Base-by-base conservation (phyloP, 2,113 vertebrate genomes). In the Solea senegalensis region DNA sequence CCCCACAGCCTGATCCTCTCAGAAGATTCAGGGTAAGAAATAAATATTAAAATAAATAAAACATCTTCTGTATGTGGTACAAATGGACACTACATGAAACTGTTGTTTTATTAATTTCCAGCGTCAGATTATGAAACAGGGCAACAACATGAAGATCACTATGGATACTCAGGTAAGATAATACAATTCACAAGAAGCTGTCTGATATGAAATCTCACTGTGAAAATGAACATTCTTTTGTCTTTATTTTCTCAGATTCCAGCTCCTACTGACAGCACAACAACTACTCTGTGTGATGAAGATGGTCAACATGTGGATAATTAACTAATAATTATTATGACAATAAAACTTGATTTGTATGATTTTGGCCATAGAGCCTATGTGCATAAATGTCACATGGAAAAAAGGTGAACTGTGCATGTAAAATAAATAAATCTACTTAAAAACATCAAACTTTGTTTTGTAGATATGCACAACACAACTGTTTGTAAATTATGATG, bases 1-100 rank as follows among this genome's bases (percentile, higher is more conserved):
- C 80, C 16, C 21, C 15, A 53, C 88, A 86, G 80, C 56, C 65
- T 16, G 74, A 86, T 45, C 78, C 57, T 8, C 21, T 87, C 5
- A 71, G 58, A 54, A 84, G 91, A 81, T 89, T 90, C 75, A 90
- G 74, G 88, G 90, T 92, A 84, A 10, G 76, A 67, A 50, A 66
- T 14, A 27, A 73, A 12, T 26, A 3, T 8, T 50, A 8, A 21
- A 21, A 21, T 21, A 21, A 21, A 45, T 34, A 34, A 34, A 4
- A 34, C 1, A 34, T 62, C 2, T 39, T 3, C 9, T 34, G 6
- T 12, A 6, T 62, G 46, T 45, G 8, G 58, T n/a, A 26, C 14
- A 27, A 51, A 70, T 64, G 40, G 11, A 53, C 63, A 28, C 26
- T 43, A 2, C 21, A 34, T 8, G 7, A 5, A 21, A 85, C 16